These are phyloP conservation scores for Colius striatus DNA, from an alignment of 2,113 vertebrate genomes.

Conservation along the genomic window DNA sequence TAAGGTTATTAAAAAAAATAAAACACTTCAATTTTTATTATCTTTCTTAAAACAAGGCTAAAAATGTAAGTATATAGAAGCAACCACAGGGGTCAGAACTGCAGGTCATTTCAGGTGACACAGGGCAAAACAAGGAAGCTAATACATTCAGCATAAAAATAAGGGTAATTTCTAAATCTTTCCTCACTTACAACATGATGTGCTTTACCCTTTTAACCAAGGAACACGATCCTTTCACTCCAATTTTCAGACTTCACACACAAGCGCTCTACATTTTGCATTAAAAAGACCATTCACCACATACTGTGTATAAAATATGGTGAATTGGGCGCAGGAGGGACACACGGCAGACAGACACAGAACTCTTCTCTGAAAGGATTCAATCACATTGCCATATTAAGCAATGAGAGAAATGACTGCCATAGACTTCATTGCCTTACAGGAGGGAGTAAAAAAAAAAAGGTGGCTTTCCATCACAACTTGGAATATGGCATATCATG, in stretches of 20 bases:
- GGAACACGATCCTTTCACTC: not conserved
- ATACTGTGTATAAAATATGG: not conserved
- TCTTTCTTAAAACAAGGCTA: slow-evolving; percentile 1
- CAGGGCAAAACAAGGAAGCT: not conserved
- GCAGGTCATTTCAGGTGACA: not conserved
- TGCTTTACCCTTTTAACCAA: not conserved
- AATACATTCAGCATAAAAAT: not conserved
- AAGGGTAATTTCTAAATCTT: not conserved
- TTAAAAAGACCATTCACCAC: not conserved
- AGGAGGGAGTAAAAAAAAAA: not conserved
- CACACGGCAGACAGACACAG: not conserved
- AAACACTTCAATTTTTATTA: not conserved
- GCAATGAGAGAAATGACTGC: not conserved
- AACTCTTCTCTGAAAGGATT: not conserved
- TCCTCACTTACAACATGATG: not conserved
- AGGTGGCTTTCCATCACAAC: not conserved
- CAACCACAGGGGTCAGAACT: not conserved
- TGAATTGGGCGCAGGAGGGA: fast-evolving
- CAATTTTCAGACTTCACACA: not conserved
- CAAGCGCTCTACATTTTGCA: not conserved
- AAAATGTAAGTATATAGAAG: not conserved
- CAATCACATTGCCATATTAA: not conserved
- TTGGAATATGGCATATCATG: not conserved
- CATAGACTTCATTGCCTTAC: not conserved
- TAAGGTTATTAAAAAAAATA: not conserved